Evolutionary conservation across 2,113 vertebrate genomes (phyloP).

Genomic region (Dromiciops gliroides): DNA sequence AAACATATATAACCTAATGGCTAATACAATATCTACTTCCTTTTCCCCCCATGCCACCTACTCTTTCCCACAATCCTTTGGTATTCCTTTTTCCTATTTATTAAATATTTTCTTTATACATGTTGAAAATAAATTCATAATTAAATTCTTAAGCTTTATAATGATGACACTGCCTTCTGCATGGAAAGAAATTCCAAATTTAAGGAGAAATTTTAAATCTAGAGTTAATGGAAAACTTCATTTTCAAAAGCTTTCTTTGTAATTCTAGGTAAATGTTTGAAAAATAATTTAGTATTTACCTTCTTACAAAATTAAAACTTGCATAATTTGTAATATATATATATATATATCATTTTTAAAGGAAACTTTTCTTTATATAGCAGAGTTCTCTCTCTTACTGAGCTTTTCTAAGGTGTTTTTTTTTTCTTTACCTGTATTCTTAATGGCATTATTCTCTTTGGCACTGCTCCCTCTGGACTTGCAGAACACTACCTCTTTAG

Average conservation of each 20-base stretch:
- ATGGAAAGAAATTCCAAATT: not conserved
- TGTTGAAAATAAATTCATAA: not conserved
- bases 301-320: slow-evolving; percentile 37
- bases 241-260: slow-evolving; percentile 32
- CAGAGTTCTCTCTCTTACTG: slow-evolving; percentile 26
- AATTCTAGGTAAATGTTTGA: slow-evolving; percentile 44
- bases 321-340: slow-evolving; percentile 42
- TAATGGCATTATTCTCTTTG: slow-evolving; percentile 45
- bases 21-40: not conserved
- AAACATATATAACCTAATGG: slow-evolving; percentile 1
- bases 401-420: slow-evolving; percentile 44
- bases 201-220: slow-evolving; percentile 38
- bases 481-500: slow-evolving; percentile 41
- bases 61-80: not conserved
- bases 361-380: slow-evolving; percentile 44
- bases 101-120: slow-evolving; percentile 41
- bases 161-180: not conserved
- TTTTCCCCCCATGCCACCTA: no score
- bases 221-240: slow-evolving; percentile 36
- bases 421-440: slow-evolving; percentile 4
- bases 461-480: slow-evolving; percentile 16
- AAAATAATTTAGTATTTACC: slow-evolving; percentile 20
- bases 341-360: no score
- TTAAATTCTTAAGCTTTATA: slow-evolving; percentile 2
- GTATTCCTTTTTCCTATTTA: not conserved